Evolutionary conservation across 2,797 vertebrate species (phyloP).

Genomic region (Rhinoraja longicauda): DNA sequence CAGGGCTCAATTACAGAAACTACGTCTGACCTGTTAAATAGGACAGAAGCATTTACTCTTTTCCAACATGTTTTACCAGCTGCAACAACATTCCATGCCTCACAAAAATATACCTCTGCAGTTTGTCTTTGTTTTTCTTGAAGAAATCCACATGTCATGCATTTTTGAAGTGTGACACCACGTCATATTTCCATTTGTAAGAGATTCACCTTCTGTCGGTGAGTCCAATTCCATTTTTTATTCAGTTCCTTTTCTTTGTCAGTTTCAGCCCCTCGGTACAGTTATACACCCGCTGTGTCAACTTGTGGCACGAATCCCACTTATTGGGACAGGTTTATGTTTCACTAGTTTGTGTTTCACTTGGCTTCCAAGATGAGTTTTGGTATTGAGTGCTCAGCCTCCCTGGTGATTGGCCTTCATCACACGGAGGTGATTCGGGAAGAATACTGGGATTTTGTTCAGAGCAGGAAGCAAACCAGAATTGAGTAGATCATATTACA

Average conservation of each 20-base stretch:
- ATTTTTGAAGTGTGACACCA: not conserved
- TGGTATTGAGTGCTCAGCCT: not conserved
- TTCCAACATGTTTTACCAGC: too few relatives aligned
- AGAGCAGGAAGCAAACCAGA: too few relatives aligned
- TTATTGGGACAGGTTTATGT: not conserved
- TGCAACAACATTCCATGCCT: too few relatives aligned
- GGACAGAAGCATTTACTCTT: too few relatives aligned
- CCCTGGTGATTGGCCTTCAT: not conserved
- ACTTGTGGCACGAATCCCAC: not conserved
- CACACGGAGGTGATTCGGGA: not conserved
- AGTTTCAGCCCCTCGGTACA: not conserved
- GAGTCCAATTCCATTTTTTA: not conserved
- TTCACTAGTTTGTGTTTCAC: not conserved
- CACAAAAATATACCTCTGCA: too few relatives aligned
- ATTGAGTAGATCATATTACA: too few relatives aligned
- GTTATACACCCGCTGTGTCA: not conserved
- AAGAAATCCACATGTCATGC: not conserved
- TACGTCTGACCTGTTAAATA: too few relatives aligned
- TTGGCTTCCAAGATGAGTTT: not conserved
- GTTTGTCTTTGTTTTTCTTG: too few relatives aligned
- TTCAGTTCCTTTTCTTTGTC: not conserved
- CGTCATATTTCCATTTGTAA: not conserved
- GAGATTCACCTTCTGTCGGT: not conserved
- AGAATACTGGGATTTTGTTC: too few relatives aligned
- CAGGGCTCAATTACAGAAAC: too few relatives aligned